Evolutionary conservation across 2,888 invertebrate genomes (phyloP).

Genomic region (Leucoptera coffeella): DNA sequence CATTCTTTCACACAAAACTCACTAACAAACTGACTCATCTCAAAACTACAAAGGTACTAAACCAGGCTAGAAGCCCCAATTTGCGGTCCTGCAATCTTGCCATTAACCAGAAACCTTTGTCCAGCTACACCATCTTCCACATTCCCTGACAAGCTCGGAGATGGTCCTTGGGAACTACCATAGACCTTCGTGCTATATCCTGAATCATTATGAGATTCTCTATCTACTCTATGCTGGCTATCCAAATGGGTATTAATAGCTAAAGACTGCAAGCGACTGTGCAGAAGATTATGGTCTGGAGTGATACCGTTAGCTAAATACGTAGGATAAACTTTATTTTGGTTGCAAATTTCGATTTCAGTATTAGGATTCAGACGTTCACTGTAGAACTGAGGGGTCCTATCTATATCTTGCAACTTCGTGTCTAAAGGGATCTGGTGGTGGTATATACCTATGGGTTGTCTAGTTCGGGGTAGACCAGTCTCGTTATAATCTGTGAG

Average conservation of each 20-base stretch:
- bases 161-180: slow-evolving; percentile 70
- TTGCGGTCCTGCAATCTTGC: slow-evolving; percentile 20
- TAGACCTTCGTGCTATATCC: slow-evolving; percentile 81
- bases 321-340: slow-evolving; percentile 33
- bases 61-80: slow-evolving; percentile 64
- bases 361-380: slow-evolving; percentile 39
- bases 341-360: slow-evolving; percentile 40
- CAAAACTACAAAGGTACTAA: too few species aligned
- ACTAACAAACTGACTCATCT: too few species aligned
- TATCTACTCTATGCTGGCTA: slow-evolving; percentile 45
- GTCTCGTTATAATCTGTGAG: slow-evolving; percentile 28
- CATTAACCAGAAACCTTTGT: slow-evolving; percentile 23
- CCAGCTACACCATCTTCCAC: slow-evolving; percentile 39
- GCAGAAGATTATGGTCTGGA: slow-evolving; percentile 35
- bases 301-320: slow-evolving; percentile 30
- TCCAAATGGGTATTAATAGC: slow-evolving; percentile 45
- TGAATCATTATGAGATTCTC: slow-evolving; percentile 75
- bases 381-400: slow-evolving; percentile 44
- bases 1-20: too few species aligned
- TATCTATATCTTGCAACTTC: slow-evolving; percentile 48
- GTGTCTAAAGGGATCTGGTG: slow-evolving; percentile 40
- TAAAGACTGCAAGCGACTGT: slow-evolving; percentile 37
- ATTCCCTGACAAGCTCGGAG: slow-evolving; percentile 65
- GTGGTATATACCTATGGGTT: slow-evolving; percentile 35
- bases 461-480: slow-evolving; percentile 20